phyloP scores from a whole-genome alignment of 2,888 invertebrate species.

The Palloptera scutellata region DNA sequence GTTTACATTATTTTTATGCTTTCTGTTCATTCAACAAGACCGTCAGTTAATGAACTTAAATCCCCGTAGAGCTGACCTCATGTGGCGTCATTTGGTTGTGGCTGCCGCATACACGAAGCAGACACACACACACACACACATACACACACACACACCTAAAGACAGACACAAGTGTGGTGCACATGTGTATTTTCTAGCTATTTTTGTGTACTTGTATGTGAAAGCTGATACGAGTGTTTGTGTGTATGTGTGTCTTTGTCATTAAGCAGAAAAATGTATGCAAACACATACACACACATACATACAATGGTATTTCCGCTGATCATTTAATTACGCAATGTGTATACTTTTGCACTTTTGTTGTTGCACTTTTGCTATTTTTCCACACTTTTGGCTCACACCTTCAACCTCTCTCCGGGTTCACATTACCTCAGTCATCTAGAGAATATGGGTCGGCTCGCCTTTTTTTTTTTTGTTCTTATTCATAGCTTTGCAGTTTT shows the following conservation, averaged over 20 bases:
- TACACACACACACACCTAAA: not conserved
- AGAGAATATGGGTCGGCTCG: too few species aligned
- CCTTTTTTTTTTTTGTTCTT: too few species aligned
- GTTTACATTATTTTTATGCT: too few species aligned
- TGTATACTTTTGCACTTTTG: not conserved
- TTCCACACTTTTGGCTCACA: too few species aligned
- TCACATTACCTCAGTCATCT: too few species aligned
- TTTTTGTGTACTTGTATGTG: too few species aligned
- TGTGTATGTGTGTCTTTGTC: not conserved
- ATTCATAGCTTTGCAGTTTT: too few species aligned
- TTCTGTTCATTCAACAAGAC: too few species aligned
- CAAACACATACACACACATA: not conserved
- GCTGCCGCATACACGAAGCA: not conserved
- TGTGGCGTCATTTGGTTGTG: conserved; percentile 10
- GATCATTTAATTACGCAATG: conserved; percentile 12
- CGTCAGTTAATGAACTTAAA: conserved; percentile 9
- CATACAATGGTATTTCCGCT: not conserved
- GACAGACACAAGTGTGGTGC: not conserved
- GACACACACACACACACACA: conserved; percentile 21
- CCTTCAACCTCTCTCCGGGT: too few species aligned
- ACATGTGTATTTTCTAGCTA: too few species aligned
- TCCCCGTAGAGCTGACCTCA: conserved; percentile 20
- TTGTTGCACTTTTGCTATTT: not conserved
- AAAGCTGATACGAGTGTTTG: not conserved
- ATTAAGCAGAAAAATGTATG: not conserved